Base-by-base conservation (phyloP, 2,113 vertebrate species). In the Mirounga angustirostris region DNA sequence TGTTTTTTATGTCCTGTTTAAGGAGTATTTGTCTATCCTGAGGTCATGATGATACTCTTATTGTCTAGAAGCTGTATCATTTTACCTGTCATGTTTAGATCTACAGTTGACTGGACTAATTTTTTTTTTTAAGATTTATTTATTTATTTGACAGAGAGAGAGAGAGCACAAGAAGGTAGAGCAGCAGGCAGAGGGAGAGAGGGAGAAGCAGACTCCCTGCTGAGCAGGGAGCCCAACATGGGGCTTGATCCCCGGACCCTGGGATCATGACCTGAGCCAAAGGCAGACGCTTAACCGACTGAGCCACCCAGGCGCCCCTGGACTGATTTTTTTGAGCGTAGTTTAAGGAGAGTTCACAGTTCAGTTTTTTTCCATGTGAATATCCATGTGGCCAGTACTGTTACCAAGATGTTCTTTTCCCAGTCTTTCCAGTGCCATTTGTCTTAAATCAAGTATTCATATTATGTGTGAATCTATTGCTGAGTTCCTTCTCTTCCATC, bases 11-110 rank as follows among this genome's bases (percentile, higher is more conserved):
- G 67, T 63, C 65, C 36, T 94, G 1, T 76, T 96, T 76, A 85
- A 88, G 89, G 95, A 88, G 81, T 83, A 92, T 30, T 40, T 91
- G 9, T 61, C 28, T 83, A 3, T 82, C 36, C 67, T 73, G 65
- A 50, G 58, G 9, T 76, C 7, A 8, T 96, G 67, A 78, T 89
- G 8, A 50, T 71, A 71, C 33, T 83, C 36, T 63, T 87, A 86
- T 7, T 96, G 18, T 88, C 89, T 94, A 83, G 65, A 73, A 74
- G 50, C 30, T 30, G 4, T 73, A 76, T 67, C 56, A 79, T 83
- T 89, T 89, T 83, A 78, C 40, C n/a, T 92, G 92, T 89, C 54
- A 89, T 54, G 24, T 89, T 97, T 92, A 95, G 54, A 59, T 69
- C 69, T 93, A 52, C 14, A 85, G 18, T 85, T 92, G 78, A 84